These are phyloP conservation scores for Litoditis marina DNA, from an alignment of 2,888 invertebrate genomes.

Conservation along the genomic window DNA sequence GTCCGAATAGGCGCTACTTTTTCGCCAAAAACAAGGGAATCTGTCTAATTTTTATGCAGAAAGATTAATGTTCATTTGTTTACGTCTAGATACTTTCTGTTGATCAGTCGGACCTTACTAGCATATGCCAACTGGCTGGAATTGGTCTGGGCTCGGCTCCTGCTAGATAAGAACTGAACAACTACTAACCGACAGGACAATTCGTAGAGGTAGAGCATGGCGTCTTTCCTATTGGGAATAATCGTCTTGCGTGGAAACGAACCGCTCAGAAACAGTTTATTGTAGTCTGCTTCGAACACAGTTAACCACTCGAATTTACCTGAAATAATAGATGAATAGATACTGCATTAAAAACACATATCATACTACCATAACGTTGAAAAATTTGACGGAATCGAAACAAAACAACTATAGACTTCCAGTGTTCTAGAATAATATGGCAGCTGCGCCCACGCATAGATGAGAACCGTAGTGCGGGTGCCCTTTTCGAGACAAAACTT, in stretches of 20 bases:
- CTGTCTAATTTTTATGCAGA: no score
- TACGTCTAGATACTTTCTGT: no score
- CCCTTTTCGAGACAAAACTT: no score
- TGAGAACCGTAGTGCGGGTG: no score
- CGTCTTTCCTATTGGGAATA: conserved; percentile 22
- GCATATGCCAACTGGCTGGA: no score
- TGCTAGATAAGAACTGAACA: background rate
- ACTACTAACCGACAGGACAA: conserved; percentile 9
- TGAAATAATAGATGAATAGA: conserved; percentile 7
- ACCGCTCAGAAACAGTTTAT: conserved; percentile 90
- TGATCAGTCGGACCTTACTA: no score
- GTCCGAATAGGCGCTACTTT: no score
- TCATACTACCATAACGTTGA: background rate
- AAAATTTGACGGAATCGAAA: no score
- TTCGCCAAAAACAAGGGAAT: no score
- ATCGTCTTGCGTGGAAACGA: conserved; percentile 84
- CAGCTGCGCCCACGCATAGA: background rate
- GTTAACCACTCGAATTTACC: conserved; percentile 63
- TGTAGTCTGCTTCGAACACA: conserved; percentile 93
- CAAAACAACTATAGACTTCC: no score
- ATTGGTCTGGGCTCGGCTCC: background rate
- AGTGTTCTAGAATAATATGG: background rate
- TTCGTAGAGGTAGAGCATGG: conserved; percentile 14
- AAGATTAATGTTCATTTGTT: no score
- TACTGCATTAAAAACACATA: background rate